Conservation (phyloP, 2,888 invertebrate species). For the Vanessa cardui region DNA sequence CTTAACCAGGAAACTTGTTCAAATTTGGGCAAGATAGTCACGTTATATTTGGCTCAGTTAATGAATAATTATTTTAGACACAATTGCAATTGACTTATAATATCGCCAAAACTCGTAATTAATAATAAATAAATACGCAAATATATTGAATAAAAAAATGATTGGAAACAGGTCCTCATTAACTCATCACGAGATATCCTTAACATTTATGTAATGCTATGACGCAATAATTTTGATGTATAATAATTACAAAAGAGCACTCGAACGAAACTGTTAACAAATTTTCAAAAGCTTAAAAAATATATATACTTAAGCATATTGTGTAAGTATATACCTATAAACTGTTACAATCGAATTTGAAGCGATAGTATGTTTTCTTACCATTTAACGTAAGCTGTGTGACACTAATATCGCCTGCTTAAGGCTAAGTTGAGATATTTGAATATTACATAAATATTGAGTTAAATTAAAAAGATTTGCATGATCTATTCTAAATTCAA, state of each 20-base stretch:
- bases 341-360: no score
- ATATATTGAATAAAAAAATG: no score
- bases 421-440: slow-evolving; percentile 14
- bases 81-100: not conserved
- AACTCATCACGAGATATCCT: no score
- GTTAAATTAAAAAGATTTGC: not conserved
- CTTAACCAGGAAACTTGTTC: slow-evolving; percentile 37
- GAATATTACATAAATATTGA: slow-evolving; percentile 16
- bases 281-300: no score
- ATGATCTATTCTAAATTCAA: not conserved
- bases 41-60: not conserved
- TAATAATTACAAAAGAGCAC: not conserved
- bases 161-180: no score
- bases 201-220: no score
- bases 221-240: not conserved
- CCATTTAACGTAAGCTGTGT: slow-evolving; percentile 1
- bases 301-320: no score
- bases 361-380: no score
- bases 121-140: no score
- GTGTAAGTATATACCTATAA: no score
- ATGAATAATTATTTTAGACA: not conserved
- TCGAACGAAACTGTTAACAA: no score
- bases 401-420: not conserved
- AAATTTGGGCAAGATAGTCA: slow-evolving; percentile 7
- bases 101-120: no score